Conservation (phyloP, 1,140 invertebrate species). For the Cotesia typhae region DNA sequence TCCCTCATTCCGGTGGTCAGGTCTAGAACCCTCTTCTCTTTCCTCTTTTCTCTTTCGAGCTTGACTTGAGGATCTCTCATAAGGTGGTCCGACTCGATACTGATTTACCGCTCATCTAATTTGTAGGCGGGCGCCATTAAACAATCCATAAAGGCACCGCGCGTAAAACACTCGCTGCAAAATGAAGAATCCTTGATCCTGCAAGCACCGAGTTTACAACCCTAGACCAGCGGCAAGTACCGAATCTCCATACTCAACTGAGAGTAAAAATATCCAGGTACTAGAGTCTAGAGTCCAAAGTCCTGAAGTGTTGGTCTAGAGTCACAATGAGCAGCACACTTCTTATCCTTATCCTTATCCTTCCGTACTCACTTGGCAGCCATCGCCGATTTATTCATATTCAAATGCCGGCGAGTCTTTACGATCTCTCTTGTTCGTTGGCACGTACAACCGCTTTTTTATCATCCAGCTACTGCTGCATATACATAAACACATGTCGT, state of each 20-base stretch:
- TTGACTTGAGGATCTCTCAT: slow-evolving; percentile 31
- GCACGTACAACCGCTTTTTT: slow-evolving; percentile 32
- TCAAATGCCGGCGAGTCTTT: slow-evolving; percentile 60
- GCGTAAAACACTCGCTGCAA: slow-evolving; percentile 56
- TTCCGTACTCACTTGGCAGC: not conserved
- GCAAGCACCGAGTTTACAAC: not conserved
- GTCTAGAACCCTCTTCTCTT: no score
- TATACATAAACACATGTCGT: slow-evolving; percentile 41
- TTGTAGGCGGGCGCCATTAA: slow-evolving; percentile 66
- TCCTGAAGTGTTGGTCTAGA: slow-evolving; percentile 7
- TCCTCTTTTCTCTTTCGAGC: not conserved
- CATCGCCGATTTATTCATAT: slow-evolving; percentile 61
- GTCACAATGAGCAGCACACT: slow-evolving; percentile 4
- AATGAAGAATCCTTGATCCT: no score
- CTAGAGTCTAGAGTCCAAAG: not conserved
- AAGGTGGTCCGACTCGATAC: slow-evolving; percentile 61
- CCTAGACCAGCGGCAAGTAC: not conserved
- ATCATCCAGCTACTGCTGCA: no score
- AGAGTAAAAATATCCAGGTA: not conserved
- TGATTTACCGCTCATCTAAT: slow-evolving; percentile 66
- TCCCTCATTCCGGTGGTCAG: no score
- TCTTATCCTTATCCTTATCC: slow-evolving; percentile 14
- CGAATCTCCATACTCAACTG: not conserved
- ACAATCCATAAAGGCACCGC: slow-evolving; percentile 64
- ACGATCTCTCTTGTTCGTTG: slow-evolving; percentile 49